Percentiles rank a stretch among this genome's conserved stretches.
Evolutionary conservation across 2,797 vertebrate genomes (phyloP).

Genomic region (Otolemur crassicaudatus): DNA sequence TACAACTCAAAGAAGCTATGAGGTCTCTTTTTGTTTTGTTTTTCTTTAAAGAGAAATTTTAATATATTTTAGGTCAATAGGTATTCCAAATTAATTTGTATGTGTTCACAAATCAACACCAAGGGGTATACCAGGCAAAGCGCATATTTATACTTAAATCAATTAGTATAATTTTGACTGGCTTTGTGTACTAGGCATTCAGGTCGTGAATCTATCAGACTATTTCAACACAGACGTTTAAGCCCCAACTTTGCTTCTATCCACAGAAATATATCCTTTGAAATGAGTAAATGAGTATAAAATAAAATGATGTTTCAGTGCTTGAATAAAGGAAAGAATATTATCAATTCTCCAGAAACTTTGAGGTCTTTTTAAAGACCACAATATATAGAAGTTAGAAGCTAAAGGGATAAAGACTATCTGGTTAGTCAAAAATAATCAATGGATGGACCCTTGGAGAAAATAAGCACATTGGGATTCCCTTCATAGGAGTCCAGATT

Average conservation of each 20-base stretch:
- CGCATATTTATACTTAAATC: neutral
- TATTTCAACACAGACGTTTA: neutral
- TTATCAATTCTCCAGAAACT: neutral
- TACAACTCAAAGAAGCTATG: constrained; percentile 55
- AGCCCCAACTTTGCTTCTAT: neutral
- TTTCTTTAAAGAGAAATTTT: constrained; percentile 25
- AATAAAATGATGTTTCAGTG: neutral
- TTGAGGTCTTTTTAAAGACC: neutral
- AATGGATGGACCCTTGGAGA: neutral
- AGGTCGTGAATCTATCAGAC: neutral
- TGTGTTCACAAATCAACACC: constrained; percentile 1
- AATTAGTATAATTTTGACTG: neutral
- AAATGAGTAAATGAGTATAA: neutral
- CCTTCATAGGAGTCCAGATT: neutral
- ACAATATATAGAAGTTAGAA: neutral
- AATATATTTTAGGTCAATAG: neutral
- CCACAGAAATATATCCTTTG: neutral
- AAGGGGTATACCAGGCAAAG: neutral
- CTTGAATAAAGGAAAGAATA: neutral
- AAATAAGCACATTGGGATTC: neutral
- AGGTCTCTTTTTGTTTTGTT: neutral
- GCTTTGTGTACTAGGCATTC: neutral
- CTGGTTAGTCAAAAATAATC: neutral
- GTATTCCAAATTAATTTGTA: constrained; percentile 7
- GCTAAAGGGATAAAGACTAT: neutral